These are phyloP conservation scores for Engraulis encrasicolus DNA, from an alignment of 2,113 vertebrate genomes.

Conservation along the genomic window DNA sequence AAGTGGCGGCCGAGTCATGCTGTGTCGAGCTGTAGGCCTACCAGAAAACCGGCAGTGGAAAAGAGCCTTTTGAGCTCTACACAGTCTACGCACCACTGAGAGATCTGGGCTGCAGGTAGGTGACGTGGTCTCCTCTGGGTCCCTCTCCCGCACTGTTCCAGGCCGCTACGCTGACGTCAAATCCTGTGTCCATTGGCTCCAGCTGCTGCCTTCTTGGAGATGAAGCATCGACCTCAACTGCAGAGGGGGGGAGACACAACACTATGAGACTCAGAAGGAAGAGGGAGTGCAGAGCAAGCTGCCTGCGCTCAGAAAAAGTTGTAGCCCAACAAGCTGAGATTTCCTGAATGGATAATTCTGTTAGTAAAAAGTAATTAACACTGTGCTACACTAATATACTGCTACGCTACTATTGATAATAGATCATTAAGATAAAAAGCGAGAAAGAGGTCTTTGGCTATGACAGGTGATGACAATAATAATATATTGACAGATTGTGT, in stretches of 20 bases:
- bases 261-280: background rate
- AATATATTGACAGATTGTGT: too few relatives aligned
- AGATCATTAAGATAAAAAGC: too few relatives aligned
- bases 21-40: too few relatives aligned
- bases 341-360: background rate
- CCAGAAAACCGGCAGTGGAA: too few relatives aligned
- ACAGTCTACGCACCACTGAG: conserved; percentile 18
- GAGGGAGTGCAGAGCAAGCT: background rate
- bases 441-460: too few relatives aligned
- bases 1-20: too few relatives aligned
- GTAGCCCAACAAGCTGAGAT: background rate
- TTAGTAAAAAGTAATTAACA: too few relatives aligned
- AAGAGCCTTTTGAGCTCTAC: too few relatives aligned
- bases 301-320: background rate
- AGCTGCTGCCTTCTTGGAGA: conserved; percentile 51
- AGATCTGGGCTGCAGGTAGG: conserved; percentile 44
- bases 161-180: conserved; percentile 62
- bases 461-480: too few relatives aligned
- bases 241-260: conserved; percentile 1
- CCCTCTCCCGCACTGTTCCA: conserved; percentile 71
- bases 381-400: too few relatives aligned
- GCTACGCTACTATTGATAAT: too few relatives aligned
- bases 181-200: conserved; percentile 51
- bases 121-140: conserved; percentile 40
- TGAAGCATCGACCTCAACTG: conserved; percentile 53